A percentile compares a stretch with the other conserved stretches of the same genome.
Evolutionary conservation across 2,113 vertebrate species (phyloP).

Genomic region (Siniperca chuatsi): DNA sequence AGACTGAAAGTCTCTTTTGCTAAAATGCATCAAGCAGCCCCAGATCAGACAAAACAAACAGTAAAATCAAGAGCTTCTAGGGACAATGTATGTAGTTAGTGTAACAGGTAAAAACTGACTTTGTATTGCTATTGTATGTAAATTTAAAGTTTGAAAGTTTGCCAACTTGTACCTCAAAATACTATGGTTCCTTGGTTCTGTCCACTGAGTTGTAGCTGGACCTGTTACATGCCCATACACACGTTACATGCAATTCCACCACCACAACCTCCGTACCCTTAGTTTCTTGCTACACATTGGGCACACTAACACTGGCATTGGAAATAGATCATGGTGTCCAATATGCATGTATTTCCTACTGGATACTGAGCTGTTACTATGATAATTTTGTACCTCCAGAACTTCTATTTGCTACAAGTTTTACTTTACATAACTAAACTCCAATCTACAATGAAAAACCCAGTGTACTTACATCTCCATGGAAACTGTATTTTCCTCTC

Average conservation of each 20-base stretch:
- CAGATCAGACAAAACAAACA: neutral
- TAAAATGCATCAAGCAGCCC: neutral
- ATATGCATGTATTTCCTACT: neutral
- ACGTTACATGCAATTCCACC: neutral
- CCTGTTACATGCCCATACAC: neutral
- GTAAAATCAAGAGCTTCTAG: neutral
- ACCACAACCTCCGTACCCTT: neutral
- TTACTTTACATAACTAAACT: neutral
- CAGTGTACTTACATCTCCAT: conserved; percentile 68
- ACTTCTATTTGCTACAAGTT: neutral
- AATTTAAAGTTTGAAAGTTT: neutral
- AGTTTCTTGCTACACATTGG: neutral
- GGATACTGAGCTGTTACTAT: neutral
- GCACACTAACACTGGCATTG: neutral
- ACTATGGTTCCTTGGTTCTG: neutral
- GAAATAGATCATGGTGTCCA: neutral
- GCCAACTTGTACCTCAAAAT: neutral
- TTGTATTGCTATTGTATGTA: neutral
- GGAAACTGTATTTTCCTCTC: conserved; percentile 75
- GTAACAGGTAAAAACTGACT: neutral
- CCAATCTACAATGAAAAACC: neutral
- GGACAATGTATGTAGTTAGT: neutral
- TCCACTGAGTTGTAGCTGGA: neutral
- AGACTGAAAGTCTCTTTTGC: neutral
- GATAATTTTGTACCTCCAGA: neutral